phyloP scores from a whole-genome alignment of 2,113 vertebrate genomes.

The Puma concolor region DNA sequence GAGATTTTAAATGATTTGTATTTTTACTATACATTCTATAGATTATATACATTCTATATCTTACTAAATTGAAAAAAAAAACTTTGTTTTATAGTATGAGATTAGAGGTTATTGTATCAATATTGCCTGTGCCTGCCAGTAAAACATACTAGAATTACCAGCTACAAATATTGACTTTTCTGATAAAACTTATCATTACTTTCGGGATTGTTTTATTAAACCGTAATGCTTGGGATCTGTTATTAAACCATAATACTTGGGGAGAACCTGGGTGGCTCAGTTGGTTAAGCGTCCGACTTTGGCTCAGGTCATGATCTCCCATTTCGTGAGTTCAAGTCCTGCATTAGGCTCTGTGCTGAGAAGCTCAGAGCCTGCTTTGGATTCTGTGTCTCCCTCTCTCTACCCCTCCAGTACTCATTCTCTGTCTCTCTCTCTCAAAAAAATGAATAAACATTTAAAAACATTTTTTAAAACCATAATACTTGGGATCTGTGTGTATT shows the following conservation, averaged over 20 bases:
- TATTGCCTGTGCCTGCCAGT: not conserved
- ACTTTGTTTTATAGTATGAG: not conserved
- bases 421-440: no score
- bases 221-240: not conserved
- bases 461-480: not conserved
- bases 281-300: no score
- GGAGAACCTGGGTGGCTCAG: no score
- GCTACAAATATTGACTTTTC: not conserved
- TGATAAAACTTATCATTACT: not conserved
- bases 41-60: not conserved
- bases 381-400: no score
- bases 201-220: slow-evolving; percentile 28
- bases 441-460: no score
- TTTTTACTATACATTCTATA: not conserved
- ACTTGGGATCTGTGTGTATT: not conserved
- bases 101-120: not conserved
- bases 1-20: not conserved
- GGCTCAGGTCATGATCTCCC: no score
- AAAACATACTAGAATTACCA: slow-evolving; percentile 22
- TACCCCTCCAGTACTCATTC: no score
- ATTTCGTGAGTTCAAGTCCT: no score
- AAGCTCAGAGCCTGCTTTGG: no score
- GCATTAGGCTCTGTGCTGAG: no score
- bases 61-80: not conserved
- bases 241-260: not conserved